Conservation (phyloP, 2,888 invertebrate species). For the Drepanosiphum platanoidis region DNA sequence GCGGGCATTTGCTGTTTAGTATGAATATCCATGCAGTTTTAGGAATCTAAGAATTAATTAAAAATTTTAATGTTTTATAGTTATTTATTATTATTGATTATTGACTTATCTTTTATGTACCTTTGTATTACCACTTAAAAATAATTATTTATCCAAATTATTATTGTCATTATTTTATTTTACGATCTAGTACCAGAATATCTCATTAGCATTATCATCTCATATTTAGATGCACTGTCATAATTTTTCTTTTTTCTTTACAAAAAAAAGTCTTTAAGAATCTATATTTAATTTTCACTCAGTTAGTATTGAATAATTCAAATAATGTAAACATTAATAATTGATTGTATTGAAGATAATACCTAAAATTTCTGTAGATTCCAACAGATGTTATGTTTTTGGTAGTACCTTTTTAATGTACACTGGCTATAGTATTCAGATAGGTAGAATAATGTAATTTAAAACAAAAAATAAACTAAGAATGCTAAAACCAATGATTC, state of each 20-base stretch:
- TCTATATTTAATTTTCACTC: background rate
- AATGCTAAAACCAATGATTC: no score
- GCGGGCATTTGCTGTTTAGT: conserved; percentile 57
- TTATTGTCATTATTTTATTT: conserved; percentile 1
- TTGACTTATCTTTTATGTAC: conserved; percentile 51
- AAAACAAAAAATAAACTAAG: no score
- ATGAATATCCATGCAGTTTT: conserved; percentile 3
- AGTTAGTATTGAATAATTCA: background rate
- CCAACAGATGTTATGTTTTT: no score
- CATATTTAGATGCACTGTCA: no score
- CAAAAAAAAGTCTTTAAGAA: no score
- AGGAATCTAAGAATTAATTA: conserved; percentile 34
- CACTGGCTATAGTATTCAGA: no score
- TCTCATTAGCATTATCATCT: conserved; percentile 92
- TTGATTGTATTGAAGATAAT: background rate
- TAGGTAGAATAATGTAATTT: no score
- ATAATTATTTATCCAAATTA: conserved; percentile 36
- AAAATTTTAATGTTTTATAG: conserved; percentile 42
- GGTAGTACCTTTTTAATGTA: no score
- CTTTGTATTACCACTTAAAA: conserved; percentile 44
- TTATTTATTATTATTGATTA: conserved; percentile 54
- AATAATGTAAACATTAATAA: background rate
- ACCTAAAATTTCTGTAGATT: background rate
- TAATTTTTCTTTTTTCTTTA: no score
- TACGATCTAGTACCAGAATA: conserved; percentile 3